Evolutionary conservation across 2,888 invertebrate species (phyloP).

Genomic region (Melanotus villosus): DNA sequence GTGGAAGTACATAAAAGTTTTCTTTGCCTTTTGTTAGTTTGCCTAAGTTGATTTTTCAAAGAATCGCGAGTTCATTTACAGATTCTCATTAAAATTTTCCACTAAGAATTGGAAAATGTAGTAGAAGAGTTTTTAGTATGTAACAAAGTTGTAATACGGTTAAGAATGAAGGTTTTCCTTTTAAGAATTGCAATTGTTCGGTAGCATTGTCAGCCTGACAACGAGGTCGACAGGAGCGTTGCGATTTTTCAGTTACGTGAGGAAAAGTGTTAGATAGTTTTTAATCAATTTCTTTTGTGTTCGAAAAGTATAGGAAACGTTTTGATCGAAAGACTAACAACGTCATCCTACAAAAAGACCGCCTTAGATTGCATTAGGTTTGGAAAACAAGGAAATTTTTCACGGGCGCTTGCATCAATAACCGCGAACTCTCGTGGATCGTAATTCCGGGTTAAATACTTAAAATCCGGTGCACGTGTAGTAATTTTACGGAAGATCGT

Average conservation of each 20-base stretch:
- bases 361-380: neutral
- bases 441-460: constrained; percentile 16
- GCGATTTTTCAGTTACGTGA: constrained; percentile 21
- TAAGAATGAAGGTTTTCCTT: neutral
- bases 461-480: constrained; percentile 16
- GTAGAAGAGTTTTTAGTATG: neutral
- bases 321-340: constrained; percentile 20
- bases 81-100: too few species aligned
- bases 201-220: constrained; percentile 8
- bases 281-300: constrained; percentile 19
- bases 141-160: neutral
- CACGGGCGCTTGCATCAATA: constrained; percentile 21
- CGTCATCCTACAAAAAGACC: constrained; percentile 14
- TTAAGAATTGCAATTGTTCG: neutral
- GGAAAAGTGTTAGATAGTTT: neutral
- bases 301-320: constrained; percentile 16
- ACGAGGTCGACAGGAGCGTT: neutral
- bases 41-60: too few species aligned
- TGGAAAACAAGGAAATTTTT: constrained; percentile 9
- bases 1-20: too few species aligned
- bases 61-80: too few species aligned
- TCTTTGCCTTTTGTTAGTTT: too few species aligned
- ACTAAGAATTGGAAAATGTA: neutral
- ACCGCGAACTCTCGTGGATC: neutral
- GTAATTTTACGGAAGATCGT: constrained; percentile 16